A percentile compares a stretch with the other conserved stretches of the same genome.
phyloP scores from a whole-genome alignment of 2,888 invertebrate genomes.

The Tuta absoluta region DNA sequence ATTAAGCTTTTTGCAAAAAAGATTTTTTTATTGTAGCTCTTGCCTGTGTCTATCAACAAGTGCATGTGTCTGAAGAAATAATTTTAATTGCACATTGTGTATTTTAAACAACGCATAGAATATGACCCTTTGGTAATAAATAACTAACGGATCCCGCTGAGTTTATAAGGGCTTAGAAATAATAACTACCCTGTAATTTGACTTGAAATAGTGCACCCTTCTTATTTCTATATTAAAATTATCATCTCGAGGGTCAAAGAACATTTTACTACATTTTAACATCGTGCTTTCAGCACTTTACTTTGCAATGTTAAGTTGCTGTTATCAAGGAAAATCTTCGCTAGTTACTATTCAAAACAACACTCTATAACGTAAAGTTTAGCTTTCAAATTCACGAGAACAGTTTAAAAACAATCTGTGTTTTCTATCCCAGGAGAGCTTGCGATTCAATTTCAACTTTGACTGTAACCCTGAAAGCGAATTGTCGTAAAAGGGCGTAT shows the following conservation, averaged over 20 bases:
- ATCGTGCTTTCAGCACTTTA: slow-evolving; percentile 69
- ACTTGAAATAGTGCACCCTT: slow-evolving; percentile 69
- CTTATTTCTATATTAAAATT: slow-evolving; percentile 72
- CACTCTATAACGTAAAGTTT: slow-evolving; percentile 53
- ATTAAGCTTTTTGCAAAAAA: too few relatives aligned
- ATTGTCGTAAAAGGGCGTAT: background rate
- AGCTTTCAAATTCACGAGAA: slow-evolving; percentile 54
- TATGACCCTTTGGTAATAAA: slow-evolving; percentile 23
- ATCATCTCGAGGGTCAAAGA: slow-evolving; percentile 73
- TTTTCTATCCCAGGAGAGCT: slow-evolving; percentile 36
- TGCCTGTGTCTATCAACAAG: background rate
- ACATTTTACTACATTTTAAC: slow-evolving; percentile 72
- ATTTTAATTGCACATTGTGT: background rate
- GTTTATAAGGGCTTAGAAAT: slow-evolving; percentile 57
- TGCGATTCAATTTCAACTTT: background rate
- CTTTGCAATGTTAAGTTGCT: slow-evolving; percentile 59
- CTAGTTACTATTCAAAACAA: slow-evolving; percentile 50
- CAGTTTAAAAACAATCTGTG: slow-evolving; percentile 49
- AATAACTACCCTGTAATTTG: slow-evolving; percentile 72
- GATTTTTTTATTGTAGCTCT: too few relatives aligned
- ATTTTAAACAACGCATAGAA: slow-evolving; percentile 12
- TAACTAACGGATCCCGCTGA: slow-evolving; percentile 44
- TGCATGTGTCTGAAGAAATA: background rate
- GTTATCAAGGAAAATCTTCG: slow-evolving; percentile 59
- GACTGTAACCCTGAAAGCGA: background rate